Evolutionary conservation across 1,140 invertebrate species (phyloP).

Genomic region (Coptotermes formosanus): DNA sequence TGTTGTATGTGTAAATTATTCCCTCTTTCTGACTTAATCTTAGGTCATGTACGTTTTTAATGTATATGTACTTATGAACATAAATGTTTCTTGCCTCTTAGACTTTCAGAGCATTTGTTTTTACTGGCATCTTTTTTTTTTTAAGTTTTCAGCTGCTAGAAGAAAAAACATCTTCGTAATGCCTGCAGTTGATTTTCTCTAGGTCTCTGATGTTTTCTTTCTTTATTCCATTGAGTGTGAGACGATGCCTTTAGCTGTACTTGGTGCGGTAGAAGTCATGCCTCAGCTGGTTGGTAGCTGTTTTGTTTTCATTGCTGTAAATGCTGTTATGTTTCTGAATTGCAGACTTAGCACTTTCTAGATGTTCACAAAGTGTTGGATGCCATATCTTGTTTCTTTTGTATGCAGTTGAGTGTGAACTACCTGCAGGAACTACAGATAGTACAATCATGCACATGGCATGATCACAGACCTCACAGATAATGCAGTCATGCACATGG

Average conservation of each 20-base stretch:
- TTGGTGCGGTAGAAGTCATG: too few relatives aligned
- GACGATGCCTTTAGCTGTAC: too few relatives aligned
- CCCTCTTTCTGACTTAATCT: neutral
- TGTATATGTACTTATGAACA: neutral
- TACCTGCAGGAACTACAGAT: neutral
- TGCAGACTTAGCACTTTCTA: neutral
- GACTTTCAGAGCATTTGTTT: neutral
- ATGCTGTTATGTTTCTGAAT: too few relatives aligned
- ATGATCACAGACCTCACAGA: too few relatives aligned
- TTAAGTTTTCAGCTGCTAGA: neutral
- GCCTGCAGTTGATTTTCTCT: neutral
- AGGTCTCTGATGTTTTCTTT: neutral
- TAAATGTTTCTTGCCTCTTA: neutral
- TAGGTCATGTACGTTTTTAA: neutral
- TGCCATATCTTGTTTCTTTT: neutral
- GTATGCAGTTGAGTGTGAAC: neutral
- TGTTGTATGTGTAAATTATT: slow-evolving; percentile 17
- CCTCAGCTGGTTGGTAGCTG: too few relatives aligned
- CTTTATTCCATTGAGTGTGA: too few relatives aligned
- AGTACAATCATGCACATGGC: neutral
- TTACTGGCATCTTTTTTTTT: neutral
- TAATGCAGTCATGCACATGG: neutral
- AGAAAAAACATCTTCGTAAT: neutral
- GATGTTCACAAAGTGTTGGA: neutral
- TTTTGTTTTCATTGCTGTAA: too few relatives aligned